Evolutionary conservation across 2,797 vertebrate species (phyloP).

Genomic region (Acanthornis magna): DNA sequence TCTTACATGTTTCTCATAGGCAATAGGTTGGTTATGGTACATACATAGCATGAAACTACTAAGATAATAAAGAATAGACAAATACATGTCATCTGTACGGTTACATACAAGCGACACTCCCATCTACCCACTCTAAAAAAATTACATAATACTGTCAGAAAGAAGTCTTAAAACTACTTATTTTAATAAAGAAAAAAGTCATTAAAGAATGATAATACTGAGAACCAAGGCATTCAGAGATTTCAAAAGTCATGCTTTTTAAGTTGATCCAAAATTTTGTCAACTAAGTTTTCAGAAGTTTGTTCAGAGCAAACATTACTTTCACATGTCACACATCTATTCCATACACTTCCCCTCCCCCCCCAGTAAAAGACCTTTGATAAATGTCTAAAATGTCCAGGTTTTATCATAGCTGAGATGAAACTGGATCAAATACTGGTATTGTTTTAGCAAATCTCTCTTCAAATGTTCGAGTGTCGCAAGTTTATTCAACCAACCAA

Average conservation of each 20-base stretch:
- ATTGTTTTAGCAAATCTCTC: conserved; percentile 73
- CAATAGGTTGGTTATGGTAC: conserved; percentile 89
- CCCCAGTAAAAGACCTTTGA: conserved; percentile 76
- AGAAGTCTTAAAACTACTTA: conserved; percentile 81
- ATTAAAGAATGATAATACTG: conserved; percentile 85
- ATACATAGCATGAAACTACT: conserved; percentile 84
- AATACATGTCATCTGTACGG: conserved; percentile 80
- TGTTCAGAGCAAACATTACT: conserved; percentile 76
- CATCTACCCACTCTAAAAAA: conserved; percentile 83
- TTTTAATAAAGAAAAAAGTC: conserved; percentile 83
- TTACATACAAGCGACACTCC: conserved; percentile 83
- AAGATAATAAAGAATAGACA: conserved; percentile 83
- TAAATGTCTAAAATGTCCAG: conserved; percentile 79
- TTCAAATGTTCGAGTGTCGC: conserved; percentile 82
- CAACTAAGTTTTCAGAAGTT: conserved; percentile 76
- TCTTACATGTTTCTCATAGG: conserved; percentile 90
- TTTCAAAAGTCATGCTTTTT: conserved; percentile 81
- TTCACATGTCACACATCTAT: conserved; percentile 72
- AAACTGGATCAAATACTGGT: conserved; percentile 82
- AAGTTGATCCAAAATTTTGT: conserved; percentile 80
- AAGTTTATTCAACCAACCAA: conserved; percentile 81
- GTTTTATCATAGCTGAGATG: conserved; percentile 79
- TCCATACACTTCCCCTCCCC: conserved; percentile 65
- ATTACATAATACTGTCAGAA: conserved; percentile 85
- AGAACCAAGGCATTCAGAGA: conserved; percentile 84